Evolutionary conservation across 1,140 invertebrate species (phyloP).

Genomic region (Polypedilum pembai): DNA sequence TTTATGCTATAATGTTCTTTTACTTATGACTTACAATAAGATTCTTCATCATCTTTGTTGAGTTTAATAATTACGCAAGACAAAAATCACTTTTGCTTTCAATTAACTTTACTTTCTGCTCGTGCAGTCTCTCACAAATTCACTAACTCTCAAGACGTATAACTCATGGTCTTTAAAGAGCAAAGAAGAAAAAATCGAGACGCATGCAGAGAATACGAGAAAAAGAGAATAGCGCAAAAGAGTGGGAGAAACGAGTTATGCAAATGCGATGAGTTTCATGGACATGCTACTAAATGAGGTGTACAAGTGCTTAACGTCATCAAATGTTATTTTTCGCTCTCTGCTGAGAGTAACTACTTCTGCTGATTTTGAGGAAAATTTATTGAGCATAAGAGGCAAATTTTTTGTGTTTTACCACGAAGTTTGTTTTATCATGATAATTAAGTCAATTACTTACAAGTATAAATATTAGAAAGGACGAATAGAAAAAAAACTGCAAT

Average conservation of each 20-base stretch:
- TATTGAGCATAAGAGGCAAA: no score
- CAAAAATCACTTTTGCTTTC: conserved; percentile 8
- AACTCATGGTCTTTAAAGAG: conserved; percentile 12
- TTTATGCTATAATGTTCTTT: no score
- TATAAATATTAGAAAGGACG: no score
- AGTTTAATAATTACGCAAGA: background rate
- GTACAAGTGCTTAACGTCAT: conserved; percentile 16
- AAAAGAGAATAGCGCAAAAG: background rate
- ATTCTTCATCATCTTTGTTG: background rate
- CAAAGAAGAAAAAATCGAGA: background rate
- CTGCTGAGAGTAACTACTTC: no score
- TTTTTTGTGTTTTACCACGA: no score
- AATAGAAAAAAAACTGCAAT: no score
- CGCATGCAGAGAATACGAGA: background rate
- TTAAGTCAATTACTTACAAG: no score
- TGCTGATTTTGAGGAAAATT: no score
- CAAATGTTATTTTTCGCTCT: background rate
- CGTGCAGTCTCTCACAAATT: background rate
- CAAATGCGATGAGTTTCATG: conserved; percentile 10
- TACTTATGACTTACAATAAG: background rate
- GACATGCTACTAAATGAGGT: conserved; percentile 11
- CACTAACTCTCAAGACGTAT: background rate
- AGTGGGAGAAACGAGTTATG: background rate
- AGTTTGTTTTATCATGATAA: no score
- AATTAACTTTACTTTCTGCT: background rate